Conservation (phyloP, 2,888 invertebrate genomes). For the Meiosimyza platycephala region DNA sequence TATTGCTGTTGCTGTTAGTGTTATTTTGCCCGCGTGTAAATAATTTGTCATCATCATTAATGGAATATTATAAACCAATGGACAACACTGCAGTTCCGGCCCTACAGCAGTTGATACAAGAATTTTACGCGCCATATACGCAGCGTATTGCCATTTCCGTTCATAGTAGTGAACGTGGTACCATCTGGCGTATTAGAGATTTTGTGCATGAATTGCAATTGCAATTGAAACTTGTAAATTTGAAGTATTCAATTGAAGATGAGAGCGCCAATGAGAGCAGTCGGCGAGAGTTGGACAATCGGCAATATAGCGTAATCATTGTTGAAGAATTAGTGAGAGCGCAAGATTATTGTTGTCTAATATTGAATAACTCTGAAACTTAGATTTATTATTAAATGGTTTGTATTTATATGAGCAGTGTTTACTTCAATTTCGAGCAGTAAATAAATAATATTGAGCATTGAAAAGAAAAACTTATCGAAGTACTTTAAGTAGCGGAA, state of each 20-base stretch:
- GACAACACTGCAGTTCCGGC: not conserved
- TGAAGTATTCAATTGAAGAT: constrained; percentile 20
- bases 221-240: constrained; percentile 23
- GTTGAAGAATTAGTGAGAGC: constrained; percentile 22
- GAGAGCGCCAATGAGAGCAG: not conserved
- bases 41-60: not conserved
- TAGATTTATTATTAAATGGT: too few relatives aligned
- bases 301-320: constrained; percentile 38
- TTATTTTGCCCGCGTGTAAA: not conserved
- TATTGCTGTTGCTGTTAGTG: constrained; percentile 2
- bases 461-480: too few relatives aligned
- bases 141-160: constrained; percentile 26
- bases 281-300: not conserved
- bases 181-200: constrained; percentile 21
- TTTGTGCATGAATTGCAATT: constrained; percentile 11
- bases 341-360: not conserved
- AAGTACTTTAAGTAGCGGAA: too few relatives aligned
- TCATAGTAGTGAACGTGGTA: constrained; percentile 4
- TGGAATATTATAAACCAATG: not conserved
- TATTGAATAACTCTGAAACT: too few relatives aligned
- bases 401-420: too few relatives aligned
- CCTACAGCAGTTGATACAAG: constrained; percentile 16
- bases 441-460: too few relatives aligned
- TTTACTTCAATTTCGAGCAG: too few relatives aligned
- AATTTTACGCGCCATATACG: constrained; percentile 20